Conservation (phyloP, 2,888 invertebrate species). For the Lepidocyrtinus sp. region DNA sequence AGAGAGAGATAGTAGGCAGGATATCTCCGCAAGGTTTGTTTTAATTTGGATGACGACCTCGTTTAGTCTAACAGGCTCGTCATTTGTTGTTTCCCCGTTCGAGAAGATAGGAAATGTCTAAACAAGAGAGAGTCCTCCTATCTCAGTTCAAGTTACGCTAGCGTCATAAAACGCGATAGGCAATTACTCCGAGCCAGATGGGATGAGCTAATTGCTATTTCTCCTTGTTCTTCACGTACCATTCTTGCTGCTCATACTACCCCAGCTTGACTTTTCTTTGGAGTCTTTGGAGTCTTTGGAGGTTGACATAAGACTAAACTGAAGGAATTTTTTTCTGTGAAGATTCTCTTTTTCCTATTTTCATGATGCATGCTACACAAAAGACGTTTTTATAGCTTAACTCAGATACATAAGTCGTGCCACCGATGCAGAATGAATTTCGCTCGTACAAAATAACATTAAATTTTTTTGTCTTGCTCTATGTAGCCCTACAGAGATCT, state of each 20-base stretch:
- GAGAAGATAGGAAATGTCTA: not conserved
- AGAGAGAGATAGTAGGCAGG: not conserved
- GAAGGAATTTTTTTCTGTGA: not conserved
- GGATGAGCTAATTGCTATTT: constrained; percentile 42
- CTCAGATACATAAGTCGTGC: no score
- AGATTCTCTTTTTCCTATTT: no score
- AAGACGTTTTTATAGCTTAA: constrained; percentile 1
- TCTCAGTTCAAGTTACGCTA: constrained; percentile 2
- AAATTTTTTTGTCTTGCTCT: no score
- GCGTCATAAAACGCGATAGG: constrained; percentile 32
- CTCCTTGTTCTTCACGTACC: constrained; percentile 21
- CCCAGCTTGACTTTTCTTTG: not conserved
- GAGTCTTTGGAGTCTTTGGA: no score
- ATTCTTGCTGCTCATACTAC: not conserved
- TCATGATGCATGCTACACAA: not conserved
- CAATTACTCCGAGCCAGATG: constrained; percentile 39
- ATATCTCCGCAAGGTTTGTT: constrained; percentile 64
- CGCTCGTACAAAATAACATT: no score
- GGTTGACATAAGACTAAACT: no score
- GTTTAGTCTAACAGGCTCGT: constrained; percentile 58
- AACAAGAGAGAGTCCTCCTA: not conserved
- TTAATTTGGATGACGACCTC: constrained; percentile 68
- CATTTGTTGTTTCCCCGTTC: constrained; percentile 1
- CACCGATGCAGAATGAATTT: no score
- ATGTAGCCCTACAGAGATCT: no score